Evolutionary conservation across 2,888 invertebrate species (phyloP).

Genomic region (Drosophila leonis): DNA sequence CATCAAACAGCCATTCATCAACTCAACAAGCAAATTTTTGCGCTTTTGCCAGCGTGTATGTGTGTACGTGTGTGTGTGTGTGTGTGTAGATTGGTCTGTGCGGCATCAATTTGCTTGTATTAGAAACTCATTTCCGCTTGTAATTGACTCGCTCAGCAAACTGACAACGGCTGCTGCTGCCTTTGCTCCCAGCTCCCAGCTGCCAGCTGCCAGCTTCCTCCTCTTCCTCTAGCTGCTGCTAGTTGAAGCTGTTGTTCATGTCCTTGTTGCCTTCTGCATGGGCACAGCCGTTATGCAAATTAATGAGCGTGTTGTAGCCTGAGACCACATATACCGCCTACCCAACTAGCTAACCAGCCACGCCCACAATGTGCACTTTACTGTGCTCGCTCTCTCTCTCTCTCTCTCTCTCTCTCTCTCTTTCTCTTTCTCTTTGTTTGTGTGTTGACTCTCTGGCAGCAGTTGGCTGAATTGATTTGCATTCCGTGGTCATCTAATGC

Average conservation of each 20-base stretch:
- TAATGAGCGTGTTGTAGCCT: constrained; percentile 44
- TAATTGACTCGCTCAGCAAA: constrained; percentile 69
- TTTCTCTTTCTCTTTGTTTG: not conserved
- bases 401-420: not conserved
- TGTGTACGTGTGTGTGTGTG: constrained; percentile 8
- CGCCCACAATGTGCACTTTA: constrained; percentile 21
- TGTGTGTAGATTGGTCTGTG: constrained; percentile 23
- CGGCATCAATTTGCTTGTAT: constrained; percentile 67
- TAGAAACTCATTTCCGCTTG: constrained; percentile 77
- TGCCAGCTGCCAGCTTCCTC: no score
- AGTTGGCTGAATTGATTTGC: constrained; percentile 48
- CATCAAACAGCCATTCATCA: constrained; percentile 70
- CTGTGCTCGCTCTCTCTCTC: not conserved
- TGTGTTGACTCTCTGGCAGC: not conserved
- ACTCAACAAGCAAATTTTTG: constrained; percentile 59
- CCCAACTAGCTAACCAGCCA: constrained; percentile 8
- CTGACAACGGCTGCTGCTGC: constrained; percentile 42
- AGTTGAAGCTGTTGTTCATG: constrained; percentile 4
- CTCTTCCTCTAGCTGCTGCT: not conserved
- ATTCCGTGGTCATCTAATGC: constrained; percentile 34
- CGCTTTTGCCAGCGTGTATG: constrained; percentile 40
- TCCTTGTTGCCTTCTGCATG: constrained; percentile 13
- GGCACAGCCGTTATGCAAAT: constrained; percentile 60
- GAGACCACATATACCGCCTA: constrained; percentile 17
- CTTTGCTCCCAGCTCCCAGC: not conserved